A percentile compares a stretch with the other conserved stretches of the same genome.
Evolutionary conservation across 2,888 invertebrate genomes (phyloP).

Genomic region (Brenthis daphne): DNA sequence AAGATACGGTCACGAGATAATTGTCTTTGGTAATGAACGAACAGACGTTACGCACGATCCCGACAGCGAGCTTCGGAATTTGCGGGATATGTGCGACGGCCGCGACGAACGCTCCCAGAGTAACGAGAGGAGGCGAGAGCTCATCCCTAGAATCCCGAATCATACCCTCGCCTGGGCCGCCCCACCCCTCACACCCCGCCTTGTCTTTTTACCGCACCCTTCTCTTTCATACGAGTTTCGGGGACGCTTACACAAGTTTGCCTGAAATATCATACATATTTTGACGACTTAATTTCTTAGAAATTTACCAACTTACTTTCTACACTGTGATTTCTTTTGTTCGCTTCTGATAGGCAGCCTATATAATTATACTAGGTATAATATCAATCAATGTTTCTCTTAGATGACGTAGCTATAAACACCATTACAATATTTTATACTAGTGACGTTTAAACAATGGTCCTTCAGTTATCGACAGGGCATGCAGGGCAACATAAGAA

Average conservation of each 20-base stretch:
- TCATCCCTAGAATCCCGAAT: slow-evolving; percentile 83
- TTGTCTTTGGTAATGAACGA: slow-evolving; percentile 19
- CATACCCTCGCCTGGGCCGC: slow-evolving; percentile 77
- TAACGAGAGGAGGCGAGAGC: slow-evolving; percentile 80
- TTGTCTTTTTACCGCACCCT: slow-evolving; percentile 71
- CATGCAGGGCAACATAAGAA: slow-evolving; percentile 68
- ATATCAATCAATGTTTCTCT: slow-evolving; percentile 30
- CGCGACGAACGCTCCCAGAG: slow-evolving; percentile 75
- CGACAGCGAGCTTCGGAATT: slow-evolving; percentile 49
- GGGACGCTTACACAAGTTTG: slow-evolving; percentile 64
- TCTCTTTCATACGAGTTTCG: slow-evolving; percentile 71
- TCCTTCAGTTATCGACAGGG: slow-evolving; percentile 62
- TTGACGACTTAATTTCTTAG: slow-evolving; percentile 12
- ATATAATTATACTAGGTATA: slow-evolving; percentile 9
- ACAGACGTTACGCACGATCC: slow-evolving; percentile 39
- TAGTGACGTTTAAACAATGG: slow-evolving; percentile 63
- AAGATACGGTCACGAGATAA: slow-evolving; percentile 18
- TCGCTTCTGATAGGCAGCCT: slow-evolving; percentile 3
- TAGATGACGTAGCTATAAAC: slow-evolving; percentile 29
- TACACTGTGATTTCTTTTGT: slow-evolving; percentile 17
- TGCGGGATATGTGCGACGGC: slow-evolving; percentile 64
- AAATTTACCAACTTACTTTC: slow-evolving; percentile 3
- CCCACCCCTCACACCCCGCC: slow-evolving; percentile 66
- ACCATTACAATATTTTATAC: slow-evolving; percentile 50
- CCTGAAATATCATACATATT: slow-evolving; percentile 41